Base-by-base conservation (phyloP, 2,888 invertebrate species). In the Drepana falcataria region DNA sequence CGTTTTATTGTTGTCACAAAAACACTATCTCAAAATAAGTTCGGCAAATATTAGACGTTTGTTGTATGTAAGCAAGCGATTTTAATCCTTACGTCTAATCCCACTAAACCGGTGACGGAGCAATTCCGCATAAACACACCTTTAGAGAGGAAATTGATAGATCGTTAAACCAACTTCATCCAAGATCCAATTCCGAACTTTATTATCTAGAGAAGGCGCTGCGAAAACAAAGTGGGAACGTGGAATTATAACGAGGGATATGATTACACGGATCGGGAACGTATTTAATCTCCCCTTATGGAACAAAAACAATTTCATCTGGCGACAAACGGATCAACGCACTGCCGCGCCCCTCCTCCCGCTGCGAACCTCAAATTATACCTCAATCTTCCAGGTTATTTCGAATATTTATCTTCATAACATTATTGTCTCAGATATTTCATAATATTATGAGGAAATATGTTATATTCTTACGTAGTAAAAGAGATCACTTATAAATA, bases 251-350 rank as follows among this genome's bases (percentile, higher is more conserved):
- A 57, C 60, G 55, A 57, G 51, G 49, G 59, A 58, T 58, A 57
- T 59, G 52, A 61, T 61, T 55, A 59, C 44, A 55, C 51, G 52
- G 48, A 49, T 60, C 56, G 55, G 54, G 53, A 52, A 47, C 51
- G 51, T 54, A 60, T 55, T 59, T 64, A 69, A 67, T 66, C 61
- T 51, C 58, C 56, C 59, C 57, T 60, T 65, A 69, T 60, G 64
- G 64, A 71, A 73, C 64, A 70, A 72, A 74, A 73, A 72, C 66
- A 73, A 70, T 73, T 71, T 65, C 57, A 60, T 55, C 53, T 56
- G 54, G 55, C 61, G 68, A 71, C 72, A 72, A 68, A 75, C 68
- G 66, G 59, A 69, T 60, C 59, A 51, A 44, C 44, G 53, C 49
- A 63, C 67, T 21, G 21, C 21, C 59, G 58, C 66, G 65, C 71